phyloP scores from a whole-genome alignment of 2,113 vertebrate species.

The Platysternon megacephalum region DNA sequence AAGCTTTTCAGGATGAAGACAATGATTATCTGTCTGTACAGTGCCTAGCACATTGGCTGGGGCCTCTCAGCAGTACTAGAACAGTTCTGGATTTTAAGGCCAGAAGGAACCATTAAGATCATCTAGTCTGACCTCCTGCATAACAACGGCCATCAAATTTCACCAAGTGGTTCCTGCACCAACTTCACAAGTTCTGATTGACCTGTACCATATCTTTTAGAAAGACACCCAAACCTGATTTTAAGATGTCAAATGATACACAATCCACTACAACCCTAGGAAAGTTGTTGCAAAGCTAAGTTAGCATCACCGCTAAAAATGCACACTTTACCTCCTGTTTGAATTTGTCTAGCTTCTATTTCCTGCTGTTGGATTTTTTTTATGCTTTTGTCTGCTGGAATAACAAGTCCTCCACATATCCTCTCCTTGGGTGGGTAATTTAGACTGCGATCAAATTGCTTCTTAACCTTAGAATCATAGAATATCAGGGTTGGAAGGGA shows the following conservation, averaged over 20 bases:
- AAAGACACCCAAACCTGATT: not conserved
- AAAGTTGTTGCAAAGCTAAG: not conserved
- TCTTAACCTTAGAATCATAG: no score
- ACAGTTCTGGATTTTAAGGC: not conserved
- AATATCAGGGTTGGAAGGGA: no score
- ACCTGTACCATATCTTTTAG: not conserved
- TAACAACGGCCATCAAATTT: not conserved
- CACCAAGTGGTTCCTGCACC: not conserved
- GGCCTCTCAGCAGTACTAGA: not conserved
- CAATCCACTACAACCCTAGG: not conserved
- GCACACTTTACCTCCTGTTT: not conserved
- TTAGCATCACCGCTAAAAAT: not conserved
- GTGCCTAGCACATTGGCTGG: accelerated
- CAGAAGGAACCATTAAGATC: not conserved
- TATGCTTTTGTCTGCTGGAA: not conserved
- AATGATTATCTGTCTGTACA: not conserved
- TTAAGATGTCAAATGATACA: not conserved
- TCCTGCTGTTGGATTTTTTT: not conserved
- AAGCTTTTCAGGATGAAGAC: not conserved
- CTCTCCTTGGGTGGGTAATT: not conserved
- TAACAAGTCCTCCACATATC: not conserved
- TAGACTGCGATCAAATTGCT: not conserved
- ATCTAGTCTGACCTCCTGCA: not conserved
- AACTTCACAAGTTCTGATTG: not conserved
- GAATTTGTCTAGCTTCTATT: not conserved